Conservation (phyloP, 2,888 invertebrate species). For the Chorisops tibialis region DNA sequence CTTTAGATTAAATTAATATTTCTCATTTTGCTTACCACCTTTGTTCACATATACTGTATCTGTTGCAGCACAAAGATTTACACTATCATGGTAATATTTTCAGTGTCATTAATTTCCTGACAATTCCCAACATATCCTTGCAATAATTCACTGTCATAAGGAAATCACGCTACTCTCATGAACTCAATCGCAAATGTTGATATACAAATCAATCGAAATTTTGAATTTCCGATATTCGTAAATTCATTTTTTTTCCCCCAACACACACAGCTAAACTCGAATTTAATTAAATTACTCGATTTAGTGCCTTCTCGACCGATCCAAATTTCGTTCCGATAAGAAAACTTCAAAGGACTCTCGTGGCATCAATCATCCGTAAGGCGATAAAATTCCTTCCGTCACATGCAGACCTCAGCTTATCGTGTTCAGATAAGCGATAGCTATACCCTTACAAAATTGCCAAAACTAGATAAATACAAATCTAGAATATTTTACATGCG, state of each 20-base stretch:
- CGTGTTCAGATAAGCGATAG: slow-evolving; percentile 24
- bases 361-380: slow-evolving; percentile 29
- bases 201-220: background rate
- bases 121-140: no score
- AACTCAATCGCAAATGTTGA: background rate
- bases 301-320: slow-evolving; percentile 7
- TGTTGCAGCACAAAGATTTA: no score
- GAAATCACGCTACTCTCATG: no score
- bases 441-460: background rate
- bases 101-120: no score
- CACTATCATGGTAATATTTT: no score
- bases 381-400: slow-evolving; percentile 28
- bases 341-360: background rate
- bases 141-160: no score
- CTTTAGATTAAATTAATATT: no score
- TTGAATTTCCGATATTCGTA: slow-evolving; percentile 2
- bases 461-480: no score
- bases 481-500: no score
- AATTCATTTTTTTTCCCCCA: background rate
- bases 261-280: no score
- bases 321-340: background rate
- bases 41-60: no score
- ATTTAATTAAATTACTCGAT: slow-evolving; percentile 19
- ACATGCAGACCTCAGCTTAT: slow-evolving; percentile 21
- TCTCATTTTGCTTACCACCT: no score